Conservation (phyloP, 2,797 vertebrate species). For the Helarctos malayanus region DNA sequence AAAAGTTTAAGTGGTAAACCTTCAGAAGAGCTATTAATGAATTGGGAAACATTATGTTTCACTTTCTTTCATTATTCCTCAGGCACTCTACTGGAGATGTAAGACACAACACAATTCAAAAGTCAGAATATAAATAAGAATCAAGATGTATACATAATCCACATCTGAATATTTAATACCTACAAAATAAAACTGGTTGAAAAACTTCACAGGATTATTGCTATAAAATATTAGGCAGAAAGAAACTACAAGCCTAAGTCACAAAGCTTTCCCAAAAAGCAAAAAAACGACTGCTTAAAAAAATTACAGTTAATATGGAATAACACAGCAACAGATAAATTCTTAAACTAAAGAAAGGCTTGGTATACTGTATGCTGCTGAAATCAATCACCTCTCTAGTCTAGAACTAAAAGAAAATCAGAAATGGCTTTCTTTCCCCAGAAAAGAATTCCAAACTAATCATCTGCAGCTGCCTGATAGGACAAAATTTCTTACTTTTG, state of each 20-base stretch:
- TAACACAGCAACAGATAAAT: not conserved
- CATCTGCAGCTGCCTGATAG: not conserved
- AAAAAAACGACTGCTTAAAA: not conserved
- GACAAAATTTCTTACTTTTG: slow-evolving; percentile 46
- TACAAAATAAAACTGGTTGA: not conserved
- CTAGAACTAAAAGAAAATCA: slow-evolving; percentile 36
- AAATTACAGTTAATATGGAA: not conserved
- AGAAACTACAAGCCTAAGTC: slow-evolving; percentile 5
- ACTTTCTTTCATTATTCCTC: slow-evolving; percentile 2
- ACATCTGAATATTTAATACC: slow-evolving; percentile 43
- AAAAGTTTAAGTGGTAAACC: slow-evolving; percentile 9
- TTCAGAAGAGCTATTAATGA: slow-evolving; percentile 4
- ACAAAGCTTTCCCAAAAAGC: slow-evolving; percentile 18
- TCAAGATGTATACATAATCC: not conserved
- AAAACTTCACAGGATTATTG: slow-evolving; percentile 30
- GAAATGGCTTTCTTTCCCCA: slow-evolving; percentile 7
- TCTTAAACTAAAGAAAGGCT: slow-evolving; percentile 7
- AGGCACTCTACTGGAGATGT: not conserved
- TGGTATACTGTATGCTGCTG: not conserved
- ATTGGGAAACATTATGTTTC: not conserved
- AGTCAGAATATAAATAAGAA: slow-evolving; percentile 29
- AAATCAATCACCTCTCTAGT: not conserved
- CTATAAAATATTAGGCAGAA: slow-evolving; percentile 1
- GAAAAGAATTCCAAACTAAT: slow-evolving; percentile 38
- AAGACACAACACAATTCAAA: not conserved